Conservation (phyloP, 53 echinoderm and acorn worm genomes). For the Pentamera pediparva region DNA sequence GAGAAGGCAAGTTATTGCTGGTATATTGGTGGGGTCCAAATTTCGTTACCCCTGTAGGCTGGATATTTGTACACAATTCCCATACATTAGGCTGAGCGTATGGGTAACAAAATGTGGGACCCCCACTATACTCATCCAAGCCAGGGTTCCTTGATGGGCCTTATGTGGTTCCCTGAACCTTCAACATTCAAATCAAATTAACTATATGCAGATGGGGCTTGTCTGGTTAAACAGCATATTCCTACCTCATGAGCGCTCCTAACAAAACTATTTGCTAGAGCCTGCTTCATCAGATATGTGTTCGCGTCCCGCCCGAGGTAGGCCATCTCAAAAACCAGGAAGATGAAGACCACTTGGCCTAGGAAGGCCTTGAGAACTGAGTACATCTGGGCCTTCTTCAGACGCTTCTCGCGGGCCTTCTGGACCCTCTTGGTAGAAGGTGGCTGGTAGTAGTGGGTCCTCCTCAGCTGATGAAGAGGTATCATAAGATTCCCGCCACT, state of each 20-base stretch:
- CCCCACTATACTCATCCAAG: no score
- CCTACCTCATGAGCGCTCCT: slow-evolving; percentile 57
- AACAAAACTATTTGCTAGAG: slow-evolving; percentile 51
- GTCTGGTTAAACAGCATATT: no score
- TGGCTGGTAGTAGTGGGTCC: slow-evolving; percentile 58
- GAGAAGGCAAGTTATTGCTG: no score
- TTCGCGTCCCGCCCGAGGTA: slow-evolving; percentile 60
- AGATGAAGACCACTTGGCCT: slow-evolving; percentile 64
- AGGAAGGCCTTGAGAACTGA: slow-evolving; percentile 60
- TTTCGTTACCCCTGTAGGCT: no score
- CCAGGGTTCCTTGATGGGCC: neutral
- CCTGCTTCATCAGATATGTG: slow-evolving; percentile 50
- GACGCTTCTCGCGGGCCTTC: slow-evolving; percentile 48
- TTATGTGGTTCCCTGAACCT: no score
- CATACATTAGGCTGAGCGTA: no score
- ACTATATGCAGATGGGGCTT: no score
- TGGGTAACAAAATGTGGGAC: no score
- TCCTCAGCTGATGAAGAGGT: slow-evolving; percentile 10
- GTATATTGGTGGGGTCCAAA: no score
- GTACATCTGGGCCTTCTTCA: slow-evolving; percentile 59
- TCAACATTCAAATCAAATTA: no score
- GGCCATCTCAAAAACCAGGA: slow-evolving; percentile 64
- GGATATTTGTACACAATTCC: no score
- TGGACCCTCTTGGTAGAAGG: slow-evolving; percentile 45
- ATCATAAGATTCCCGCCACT: slow-evolving; percentile 13